Evolutionary conservation across 2,797 vertebrate species (phyloP).

Genomic region (Eulemur coronatus): DNA sequence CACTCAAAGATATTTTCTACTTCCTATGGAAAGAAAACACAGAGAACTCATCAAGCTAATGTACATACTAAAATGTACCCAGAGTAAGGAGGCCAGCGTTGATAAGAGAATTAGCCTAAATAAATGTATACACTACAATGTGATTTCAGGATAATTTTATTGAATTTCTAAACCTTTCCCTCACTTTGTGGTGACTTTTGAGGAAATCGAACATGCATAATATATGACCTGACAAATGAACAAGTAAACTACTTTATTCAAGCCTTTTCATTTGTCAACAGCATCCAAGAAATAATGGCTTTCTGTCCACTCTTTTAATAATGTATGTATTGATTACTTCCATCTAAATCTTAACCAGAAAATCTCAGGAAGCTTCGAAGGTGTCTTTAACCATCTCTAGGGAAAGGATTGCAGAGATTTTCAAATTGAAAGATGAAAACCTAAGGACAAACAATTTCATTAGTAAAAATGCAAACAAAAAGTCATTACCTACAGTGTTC

Average conservation of each 20-base stretch:
- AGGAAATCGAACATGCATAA: conserved; percentile 85
- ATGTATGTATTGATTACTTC: conserved; percentile 83
- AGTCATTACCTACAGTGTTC: conserved; percentile 56
- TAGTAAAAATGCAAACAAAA: conserved; percentile 71
- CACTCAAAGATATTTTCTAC: conserved; percentile 65
- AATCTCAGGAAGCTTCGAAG: conserved; percentile 62
- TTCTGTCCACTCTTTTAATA: conserved; percentile 84
- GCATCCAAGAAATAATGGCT: conserved; percentile 77
- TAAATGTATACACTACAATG: conserved; percentile 81
- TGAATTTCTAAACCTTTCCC: conserved; percentile 81
- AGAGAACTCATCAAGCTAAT: conserved; percentile 46
- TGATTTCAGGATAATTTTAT: conserved; percentile 84
- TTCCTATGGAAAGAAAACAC: conserved; percentile 44
- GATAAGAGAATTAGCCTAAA: conserved; percentile 83
- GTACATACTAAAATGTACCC: conserved; percentile 69
- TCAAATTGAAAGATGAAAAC: conserved; percentile 78
- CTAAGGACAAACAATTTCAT: conserved; percentile 71
- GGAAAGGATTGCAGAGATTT: conserved; percentile 59
- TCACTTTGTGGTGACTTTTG: conserved; percentile 77
- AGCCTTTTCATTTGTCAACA: conserved; percentile 85
- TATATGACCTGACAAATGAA: conserved; percentile 85
- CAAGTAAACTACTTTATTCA: conserved; percentile 86
- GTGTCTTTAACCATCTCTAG: conserved; percentile 76
- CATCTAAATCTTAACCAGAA: conserved; percentile 74
- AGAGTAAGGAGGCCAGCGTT: conserved; percentile 75